Conservation (phyloP, 2,797 vertebrate genomes). For the Intellagama lesueurii region DNA sequence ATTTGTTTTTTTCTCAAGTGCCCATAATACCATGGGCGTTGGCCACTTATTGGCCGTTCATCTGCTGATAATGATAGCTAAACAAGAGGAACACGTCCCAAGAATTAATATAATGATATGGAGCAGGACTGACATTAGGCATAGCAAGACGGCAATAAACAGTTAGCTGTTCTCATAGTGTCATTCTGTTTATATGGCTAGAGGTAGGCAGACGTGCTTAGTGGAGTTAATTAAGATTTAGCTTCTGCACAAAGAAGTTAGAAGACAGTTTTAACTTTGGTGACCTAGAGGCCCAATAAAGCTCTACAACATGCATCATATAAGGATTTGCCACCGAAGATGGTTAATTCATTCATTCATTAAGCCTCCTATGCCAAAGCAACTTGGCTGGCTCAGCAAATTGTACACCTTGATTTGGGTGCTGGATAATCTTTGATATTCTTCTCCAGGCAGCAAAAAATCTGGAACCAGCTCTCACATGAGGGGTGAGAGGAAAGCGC, state of each 20-base stretch:
- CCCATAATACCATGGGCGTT: neutral
- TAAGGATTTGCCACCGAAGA: no score
- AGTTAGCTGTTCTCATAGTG: no score
- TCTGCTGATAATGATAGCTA: neutral
- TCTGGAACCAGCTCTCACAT: neutral
- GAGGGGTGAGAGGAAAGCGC: neutral
- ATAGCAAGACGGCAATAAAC: neutral
- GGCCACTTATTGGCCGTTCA: neutral
- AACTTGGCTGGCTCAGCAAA: neutral
- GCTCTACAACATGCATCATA: no score
- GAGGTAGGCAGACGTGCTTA: no score
- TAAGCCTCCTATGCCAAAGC: no score
- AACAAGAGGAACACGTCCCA: neutral
- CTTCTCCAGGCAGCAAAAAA: neutral
- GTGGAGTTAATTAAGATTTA: no score
- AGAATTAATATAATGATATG: no score
- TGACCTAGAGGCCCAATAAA: no score
- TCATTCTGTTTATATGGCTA: no score
- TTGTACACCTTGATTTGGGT: neutral
- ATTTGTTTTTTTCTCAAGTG: neutral
- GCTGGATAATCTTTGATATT: neutral
- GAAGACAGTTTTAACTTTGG: no score
- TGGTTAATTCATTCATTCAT: no score
- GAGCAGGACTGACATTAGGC: neutral
- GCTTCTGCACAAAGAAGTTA: no score